phyloP scores from a whole-genome alignment of 2,888 invertebrate genomes.

The Nomada ferruginata region DNA sequence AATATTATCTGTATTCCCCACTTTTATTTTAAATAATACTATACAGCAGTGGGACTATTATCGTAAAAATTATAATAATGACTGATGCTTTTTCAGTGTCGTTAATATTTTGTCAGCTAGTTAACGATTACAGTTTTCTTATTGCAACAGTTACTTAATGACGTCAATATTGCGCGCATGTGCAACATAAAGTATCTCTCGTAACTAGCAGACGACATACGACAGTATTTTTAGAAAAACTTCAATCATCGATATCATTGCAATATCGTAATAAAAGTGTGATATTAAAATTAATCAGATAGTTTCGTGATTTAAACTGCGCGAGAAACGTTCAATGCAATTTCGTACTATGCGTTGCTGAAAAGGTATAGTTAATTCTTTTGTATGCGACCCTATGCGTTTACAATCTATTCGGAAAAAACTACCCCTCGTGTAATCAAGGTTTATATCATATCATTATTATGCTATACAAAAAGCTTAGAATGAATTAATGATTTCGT shows the following conservation, averaged over 20 bases:
- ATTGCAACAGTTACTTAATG: constrained; percentile 36
- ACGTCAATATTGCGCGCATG: constrained; percentile 77
- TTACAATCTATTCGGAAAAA: too few species aligned
- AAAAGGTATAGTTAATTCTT: constrained; percentile 5
- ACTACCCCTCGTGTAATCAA: too few species aligned
- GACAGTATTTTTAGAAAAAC: constrained; percentile 75
- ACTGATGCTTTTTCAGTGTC: not conserved
- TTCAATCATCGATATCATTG: constrained; percentile 23
- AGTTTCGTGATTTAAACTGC: not conserved
- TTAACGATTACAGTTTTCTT: constrained; percentile 45
- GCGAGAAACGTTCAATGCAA: not conserved
- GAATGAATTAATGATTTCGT: too few species aligned
- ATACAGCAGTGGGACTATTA: not conserved
- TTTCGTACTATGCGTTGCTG: not conserved
- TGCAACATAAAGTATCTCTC: constrained; percentile 57
- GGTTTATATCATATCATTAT: too few species aligned
- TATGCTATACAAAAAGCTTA: too few species aligned
- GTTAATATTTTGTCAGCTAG: constrained; percentile 10
- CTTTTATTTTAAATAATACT: not conserved
- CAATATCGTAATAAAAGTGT: constrained; percentile 7
- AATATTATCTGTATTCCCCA: not conserved
- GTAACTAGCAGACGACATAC: constrained; percentile 67
- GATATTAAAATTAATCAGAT: constrained; percentile 1
- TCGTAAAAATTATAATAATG: not conserved
- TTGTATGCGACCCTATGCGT: not conserved